These are phyloP conservation scores for Charina bottae DNA, from an alignment of 2,113 vertebrate species.

Conservation along the genomic window DNA sequence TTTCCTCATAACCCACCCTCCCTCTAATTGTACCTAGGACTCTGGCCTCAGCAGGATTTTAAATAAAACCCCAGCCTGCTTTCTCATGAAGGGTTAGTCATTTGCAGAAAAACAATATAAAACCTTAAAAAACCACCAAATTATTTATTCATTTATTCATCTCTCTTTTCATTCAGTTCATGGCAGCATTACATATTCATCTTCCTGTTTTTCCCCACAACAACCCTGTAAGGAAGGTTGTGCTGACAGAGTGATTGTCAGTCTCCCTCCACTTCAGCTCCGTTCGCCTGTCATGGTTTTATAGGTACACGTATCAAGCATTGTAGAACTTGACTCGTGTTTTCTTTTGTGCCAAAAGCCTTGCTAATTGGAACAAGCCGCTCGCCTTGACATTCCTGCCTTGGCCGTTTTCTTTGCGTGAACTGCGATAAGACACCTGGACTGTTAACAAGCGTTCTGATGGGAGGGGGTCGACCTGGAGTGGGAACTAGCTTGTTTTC, in stretches of 20 bases:
- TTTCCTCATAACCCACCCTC: not conserved
- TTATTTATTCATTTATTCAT: not conserved
- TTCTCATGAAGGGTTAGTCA: not conserved
- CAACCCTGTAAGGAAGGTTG: not conserved
- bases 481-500: no score
- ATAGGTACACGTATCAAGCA: no score
- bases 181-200: not conserved
- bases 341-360: no score
- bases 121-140: not conserved
- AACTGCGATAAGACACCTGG: no score
- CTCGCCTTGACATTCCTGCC: no score
- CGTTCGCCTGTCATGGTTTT: no score
- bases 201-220: not conserved
- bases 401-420: no score
- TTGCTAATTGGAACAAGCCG: no score
- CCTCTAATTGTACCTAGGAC: not conserved
- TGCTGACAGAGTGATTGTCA: not conserved
- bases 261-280: no score
- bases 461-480: no score
- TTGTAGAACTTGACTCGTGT: no score
- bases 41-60: not conserved
- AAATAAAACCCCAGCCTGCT: not conserved
- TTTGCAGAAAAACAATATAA: not conserved
- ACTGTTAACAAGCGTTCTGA: no score
- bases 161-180: not conserved